Conservation (phyloP, 1,140 invertebrate genomes). For the Cotesia typhae region DNA sequence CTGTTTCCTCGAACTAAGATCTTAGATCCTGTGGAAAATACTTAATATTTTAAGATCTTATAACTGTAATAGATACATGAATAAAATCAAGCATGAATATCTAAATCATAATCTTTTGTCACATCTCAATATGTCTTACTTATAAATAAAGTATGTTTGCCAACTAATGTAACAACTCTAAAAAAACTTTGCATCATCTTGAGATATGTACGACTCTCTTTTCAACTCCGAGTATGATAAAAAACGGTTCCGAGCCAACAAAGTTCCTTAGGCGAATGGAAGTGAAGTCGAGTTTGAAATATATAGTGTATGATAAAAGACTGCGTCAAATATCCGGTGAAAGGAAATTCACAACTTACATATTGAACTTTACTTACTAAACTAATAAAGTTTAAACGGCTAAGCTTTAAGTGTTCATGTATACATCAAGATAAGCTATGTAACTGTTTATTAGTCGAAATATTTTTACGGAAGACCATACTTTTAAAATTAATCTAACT, state of each 20-base stretch:
- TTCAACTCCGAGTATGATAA: no score
- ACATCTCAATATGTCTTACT: not conserved
- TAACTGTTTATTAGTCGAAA: not conserved
- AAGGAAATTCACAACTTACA: not conserved
- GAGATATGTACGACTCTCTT: no score
- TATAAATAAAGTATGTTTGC: not conserved
- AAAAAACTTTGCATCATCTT: no score
- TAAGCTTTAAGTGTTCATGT: no score
- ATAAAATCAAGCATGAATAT: conserved; percentile 1
- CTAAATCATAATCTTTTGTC: not conserved
- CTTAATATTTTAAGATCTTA: not conserved
- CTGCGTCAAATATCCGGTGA: conserved; percentile 9
- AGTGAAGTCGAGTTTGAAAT: no score
- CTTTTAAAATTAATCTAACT: no score
- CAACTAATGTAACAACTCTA: no score
- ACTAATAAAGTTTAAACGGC: not conserved
- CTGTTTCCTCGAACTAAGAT: not conserved
- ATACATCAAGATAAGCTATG: not conserved
- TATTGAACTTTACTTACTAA: conserved; percentile 1
- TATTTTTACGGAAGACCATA: no score
- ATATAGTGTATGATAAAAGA: not conserved
- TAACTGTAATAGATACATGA: not conserved
- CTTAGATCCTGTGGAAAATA: not conserved
- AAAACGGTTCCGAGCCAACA: no score
- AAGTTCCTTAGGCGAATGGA: no score